phyloP scores from a whole-genome alignment of 2,797 vertebrate genomes.

The Vespertilio murinus region DNA sequence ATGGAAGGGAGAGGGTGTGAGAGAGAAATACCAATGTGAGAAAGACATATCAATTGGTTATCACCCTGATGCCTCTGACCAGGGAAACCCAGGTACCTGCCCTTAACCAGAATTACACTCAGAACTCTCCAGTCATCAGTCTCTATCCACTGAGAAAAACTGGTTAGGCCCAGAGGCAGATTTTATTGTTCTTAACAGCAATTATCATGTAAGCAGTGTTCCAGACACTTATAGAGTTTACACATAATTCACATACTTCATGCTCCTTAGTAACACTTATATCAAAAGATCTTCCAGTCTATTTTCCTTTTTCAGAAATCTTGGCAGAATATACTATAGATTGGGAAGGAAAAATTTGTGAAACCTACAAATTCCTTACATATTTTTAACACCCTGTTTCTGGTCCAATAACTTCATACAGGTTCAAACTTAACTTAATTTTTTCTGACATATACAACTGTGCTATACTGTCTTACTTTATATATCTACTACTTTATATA shows the following conservation, averaged over 20 bases:
- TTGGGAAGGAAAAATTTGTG: neutral
- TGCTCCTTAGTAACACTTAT: neutral
- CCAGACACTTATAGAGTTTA: neutral
- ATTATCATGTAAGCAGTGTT: neutral
- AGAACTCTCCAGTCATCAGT: too few relatives aligned
- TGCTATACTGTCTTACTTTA: neutral
- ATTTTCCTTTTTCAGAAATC: neutral
- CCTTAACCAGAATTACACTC: too few relatives aligned
- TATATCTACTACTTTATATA: too few relatives aligned
- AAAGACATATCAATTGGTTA: too few relatives aligned
- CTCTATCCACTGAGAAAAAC: too few relatives aligned
- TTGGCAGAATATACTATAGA: neutral
- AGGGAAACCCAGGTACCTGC: too few relatives aligned
- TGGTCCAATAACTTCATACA: neutral
- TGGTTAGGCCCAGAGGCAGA: neutral
- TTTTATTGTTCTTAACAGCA: neutral
- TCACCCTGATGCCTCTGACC: too few relatives aligned
- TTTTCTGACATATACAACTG: neutral
- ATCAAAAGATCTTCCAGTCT: neutral
- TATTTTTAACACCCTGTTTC: neutral
- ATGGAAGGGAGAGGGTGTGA: too few relatives aligned
- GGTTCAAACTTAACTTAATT: neutral
- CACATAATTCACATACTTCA: neutral
- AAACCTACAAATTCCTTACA: neutral
- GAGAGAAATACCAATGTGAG: too few relatives aligned